Conservation (phyloP, 2,797 vertebrate species). For the Melanotaenia boesemani region DNA sequence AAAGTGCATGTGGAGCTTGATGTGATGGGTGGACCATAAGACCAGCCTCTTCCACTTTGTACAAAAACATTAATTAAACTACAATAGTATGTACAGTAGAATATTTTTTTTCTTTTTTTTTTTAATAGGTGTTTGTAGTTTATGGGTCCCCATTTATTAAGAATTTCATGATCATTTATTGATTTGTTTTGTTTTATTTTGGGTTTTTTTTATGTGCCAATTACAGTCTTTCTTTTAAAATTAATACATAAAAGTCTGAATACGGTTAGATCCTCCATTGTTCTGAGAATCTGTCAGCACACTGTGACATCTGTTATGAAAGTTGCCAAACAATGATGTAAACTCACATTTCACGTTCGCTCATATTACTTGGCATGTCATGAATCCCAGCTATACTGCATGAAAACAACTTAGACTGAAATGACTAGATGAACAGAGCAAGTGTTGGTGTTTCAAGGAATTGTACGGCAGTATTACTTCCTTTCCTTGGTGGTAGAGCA, state of each 20-base stretch:
- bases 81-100: not conserved
- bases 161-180: not conserved
- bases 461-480: not conserved
- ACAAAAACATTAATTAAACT: constrained; percentile 15
- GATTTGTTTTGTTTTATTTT: not conserved
- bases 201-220: too few relatives aligned
- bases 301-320: constrained; percentile 5
- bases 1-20: constrained; percentile 34
- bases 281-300: constrained; percentile 10
- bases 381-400: not conserved
- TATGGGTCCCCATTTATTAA: not conserved
- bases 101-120: not conserved
- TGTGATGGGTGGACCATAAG: constrained; percentile 15
- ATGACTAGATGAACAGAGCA: not conserved
- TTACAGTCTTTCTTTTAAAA: not conserved
- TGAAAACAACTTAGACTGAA: not conserved
- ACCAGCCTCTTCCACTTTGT: constrained; percentile 18
- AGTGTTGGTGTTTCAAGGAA: too few relatives aligned
- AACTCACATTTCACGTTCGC: not conserved
- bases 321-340: not conserved
- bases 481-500: not conserved
- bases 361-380: not conserved
- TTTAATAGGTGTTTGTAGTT: constrained; percentile 3
- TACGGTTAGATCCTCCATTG: not conserved
- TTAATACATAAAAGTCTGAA: not conserved